These are phyloP conservation scores for Eupleurogrammus muticus DNA, from an alignment of 2,797 vertebrate species.

Conservation along the genomic window DNA sequence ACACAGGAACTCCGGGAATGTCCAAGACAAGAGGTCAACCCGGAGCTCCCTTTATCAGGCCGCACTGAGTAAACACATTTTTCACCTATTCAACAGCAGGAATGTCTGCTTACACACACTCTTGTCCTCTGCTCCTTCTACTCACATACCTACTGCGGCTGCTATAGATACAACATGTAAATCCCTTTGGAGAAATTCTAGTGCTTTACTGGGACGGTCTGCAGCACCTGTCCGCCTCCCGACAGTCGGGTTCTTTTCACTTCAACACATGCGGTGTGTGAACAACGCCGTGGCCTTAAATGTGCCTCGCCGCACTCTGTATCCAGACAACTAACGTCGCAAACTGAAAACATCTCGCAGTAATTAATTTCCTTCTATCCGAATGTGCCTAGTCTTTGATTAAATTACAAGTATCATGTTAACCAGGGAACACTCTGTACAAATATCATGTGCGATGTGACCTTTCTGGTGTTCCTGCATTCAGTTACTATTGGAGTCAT, in stretches of 20 bases:
- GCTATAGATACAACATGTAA: slow-evolving; percentile 51
- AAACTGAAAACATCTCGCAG: slow-evolving; percentile 26
- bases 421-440: neutral
- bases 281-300: slow-evolving; percentile 7
- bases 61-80: slow-evolving; percentile 56
- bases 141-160: neutral
- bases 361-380: slow-evolving; percentile 20
- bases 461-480: slow-evolving; percentile 10
- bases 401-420: neutral
- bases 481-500: neutral
- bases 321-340: slow-evolving; percentile 26
- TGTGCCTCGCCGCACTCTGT: neutral
- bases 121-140: slow-evolving; percentile 8
- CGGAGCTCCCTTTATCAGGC: slow-evolving; percentile 44
- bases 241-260: slow-evolving; percentile 31
- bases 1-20: slow-evolving; percentile 60
- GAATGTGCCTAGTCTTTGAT: slow-evolving; percentile 6
- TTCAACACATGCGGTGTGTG: slow-evolving; percentile 29
- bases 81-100: slow-evolving; percentile 38
- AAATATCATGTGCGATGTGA: slow-evolving; percentile 8
- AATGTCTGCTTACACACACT: slow-evolving; percentile 36
- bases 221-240: slow-evolving; percentile 43
- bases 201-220: slow-evolving; percentile 28
- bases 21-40: slow-evolving; percentile 46
- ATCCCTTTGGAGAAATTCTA: slow-evolving; percentile 44